Base-by-base conservation (phyloP, 2,797 vertebrate species). In the Clarias laeviceps region DNA sequence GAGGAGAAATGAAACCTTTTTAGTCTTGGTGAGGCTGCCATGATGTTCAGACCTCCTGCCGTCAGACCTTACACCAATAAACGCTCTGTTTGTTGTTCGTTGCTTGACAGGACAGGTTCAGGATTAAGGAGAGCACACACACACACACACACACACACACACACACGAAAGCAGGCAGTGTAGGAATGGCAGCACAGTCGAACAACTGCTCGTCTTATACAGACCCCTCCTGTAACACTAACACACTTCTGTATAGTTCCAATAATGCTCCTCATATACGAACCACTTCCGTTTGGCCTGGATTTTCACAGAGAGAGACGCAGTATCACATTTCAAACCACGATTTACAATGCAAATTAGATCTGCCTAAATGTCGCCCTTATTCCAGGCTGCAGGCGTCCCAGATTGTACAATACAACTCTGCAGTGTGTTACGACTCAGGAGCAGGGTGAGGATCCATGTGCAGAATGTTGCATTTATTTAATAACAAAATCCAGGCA, bases 81-180 rank as follows among this genome's bases (percentile, higher is more conserved):
- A 89, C 92, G 88, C 84, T 85, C 89, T 94, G 92, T 93, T 93
- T 95, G 93, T 94, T 94, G 94, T 94, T 91, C 93, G 94, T 93
- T 93, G 94, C 91, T 91, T 94, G 94, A 95, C 93, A 95, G 94
- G 93, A 95, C 93, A 93, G 93, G 93, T 94, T 93, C 91, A 90
- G 94, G 93, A 94, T 94, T 94, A 94, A 94, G 93, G 89, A 94
- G 93, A 92, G 92, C 91, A 92, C 90, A 45, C 45, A 45, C 45
- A 45, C 40, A 45, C 45, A 50, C 45, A 9, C 40, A 45, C 45
- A 45, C 45, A 50, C 45, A 50, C 45, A 50, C 45, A 50, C 45
- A 50, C 45, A 50, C 45, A 50, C 11, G 85, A 92, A 92, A 91
- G 92, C 92, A 91, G 90, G 90, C 85, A 89, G 90, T 90, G 91